Percentiles rank a stretch among this genome's conserved stretches.
phyloP scores from a whole-genome alignment of 2,113 vertebrate genomes.

The Leiothrix lutea region DNA sequence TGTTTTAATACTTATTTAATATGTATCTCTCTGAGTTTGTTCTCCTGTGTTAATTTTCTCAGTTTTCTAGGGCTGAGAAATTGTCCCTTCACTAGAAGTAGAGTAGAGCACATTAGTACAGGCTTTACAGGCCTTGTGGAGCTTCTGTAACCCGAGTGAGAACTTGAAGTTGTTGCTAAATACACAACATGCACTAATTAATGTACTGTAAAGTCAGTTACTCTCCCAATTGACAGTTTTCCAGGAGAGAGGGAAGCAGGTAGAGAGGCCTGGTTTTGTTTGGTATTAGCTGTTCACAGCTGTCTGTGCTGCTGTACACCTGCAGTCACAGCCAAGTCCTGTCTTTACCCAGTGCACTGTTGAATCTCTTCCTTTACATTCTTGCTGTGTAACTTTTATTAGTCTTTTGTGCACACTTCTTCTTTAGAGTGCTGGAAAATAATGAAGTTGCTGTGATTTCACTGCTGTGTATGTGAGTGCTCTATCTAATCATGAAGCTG shows the following conservation, averaged over 20 bases:
- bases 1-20: neutral
- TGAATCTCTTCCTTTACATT: neutral
- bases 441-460: conserved; percentile 16
- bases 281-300: neutral
- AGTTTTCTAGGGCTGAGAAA: neutral
- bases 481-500: neutral
- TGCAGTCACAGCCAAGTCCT: neutral
- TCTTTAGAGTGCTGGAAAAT: neutral
- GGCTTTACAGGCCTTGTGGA: neutral
- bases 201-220: neutral
- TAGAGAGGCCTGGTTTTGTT: neutral
- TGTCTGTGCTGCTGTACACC: neutral
- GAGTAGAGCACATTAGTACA: neutral
- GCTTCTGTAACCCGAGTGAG: neutral
- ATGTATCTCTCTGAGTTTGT: neutral
- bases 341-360: neutral
- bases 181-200: neutral
- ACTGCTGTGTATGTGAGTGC: neutral
- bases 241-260: neutral
- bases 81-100: neutral
- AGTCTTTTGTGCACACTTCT: neutral
- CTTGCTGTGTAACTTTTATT: neutral
- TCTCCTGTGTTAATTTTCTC: neutral
- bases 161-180: neutral
- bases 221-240: neutral